These are phyloP conservation scores for Pharmacophagus antenor DNA, from an alignment of 2,888 invertebrate species.

Conservation along the genomic window DNA sequence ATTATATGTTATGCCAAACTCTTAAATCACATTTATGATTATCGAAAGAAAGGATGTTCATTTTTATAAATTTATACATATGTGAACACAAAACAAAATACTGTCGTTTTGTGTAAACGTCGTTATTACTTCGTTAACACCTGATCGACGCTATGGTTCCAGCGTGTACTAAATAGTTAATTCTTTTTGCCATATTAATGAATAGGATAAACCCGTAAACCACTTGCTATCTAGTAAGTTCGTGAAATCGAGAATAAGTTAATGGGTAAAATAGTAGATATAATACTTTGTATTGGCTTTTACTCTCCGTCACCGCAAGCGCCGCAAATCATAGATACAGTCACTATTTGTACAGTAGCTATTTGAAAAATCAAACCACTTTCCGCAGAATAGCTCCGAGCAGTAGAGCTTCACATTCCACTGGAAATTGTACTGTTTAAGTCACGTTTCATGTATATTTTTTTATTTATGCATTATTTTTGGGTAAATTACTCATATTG, in stretches of 20 bases:
- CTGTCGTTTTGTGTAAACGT: background rate
- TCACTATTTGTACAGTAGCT: constrained; percentile 35
- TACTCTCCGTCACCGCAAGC: constrained; percentile 30
- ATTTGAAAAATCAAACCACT: constrained; percentile 67
- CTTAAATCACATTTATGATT: background rate
- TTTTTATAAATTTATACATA: background rate
- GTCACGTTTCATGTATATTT: constrained; percentile 45
- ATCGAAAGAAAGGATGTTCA: background rate
- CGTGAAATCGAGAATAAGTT: constrained; percentile 24
- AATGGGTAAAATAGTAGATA: constrained; percentile 25
- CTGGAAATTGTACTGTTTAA: constrained; percentile 56
- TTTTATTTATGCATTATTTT: background rate
- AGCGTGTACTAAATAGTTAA: too few species aligned
- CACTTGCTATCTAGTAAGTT: constrained; percentile 21
- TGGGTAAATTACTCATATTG: too few species aligned
- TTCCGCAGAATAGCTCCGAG: constrained; percentile 54
- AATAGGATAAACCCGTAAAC: constrained; percentile 9
- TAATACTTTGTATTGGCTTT: constrained; percentile 23
- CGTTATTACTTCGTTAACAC: background rate
- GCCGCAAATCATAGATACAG: constrained; percentile 17
- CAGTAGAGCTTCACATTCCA: constrained; percentile 51
- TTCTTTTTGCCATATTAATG: background rate
- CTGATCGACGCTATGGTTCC: too few species aligned
- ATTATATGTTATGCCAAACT: too few species aligned
- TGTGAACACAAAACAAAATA: background rate